Evolutionary conservation across 1,140 invertebrate species (phyloP).

Genomic region (Grapholita molesta): DNA sequence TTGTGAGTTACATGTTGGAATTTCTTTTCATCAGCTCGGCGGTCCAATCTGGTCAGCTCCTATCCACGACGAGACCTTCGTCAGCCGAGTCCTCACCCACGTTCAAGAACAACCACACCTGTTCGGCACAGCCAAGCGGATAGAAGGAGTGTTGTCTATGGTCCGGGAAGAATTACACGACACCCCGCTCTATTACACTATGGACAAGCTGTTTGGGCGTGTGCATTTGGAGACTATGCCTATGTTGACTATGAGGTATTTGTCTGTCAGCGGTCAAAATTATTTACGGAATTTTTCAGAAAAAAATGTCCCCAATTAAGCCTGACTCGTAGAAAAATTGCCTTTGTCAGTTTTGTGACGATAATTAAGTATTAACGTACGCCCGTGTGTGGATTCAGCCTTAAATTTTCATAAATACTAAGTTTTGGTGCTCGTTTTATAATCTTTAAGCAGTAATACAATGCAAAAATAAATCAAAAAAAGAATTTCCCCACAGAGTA

Average conservation of each 20-base stretch:
- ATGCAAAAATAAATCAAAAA: no score
- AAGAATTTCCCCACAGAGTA: no score
- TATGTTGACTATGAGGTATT: conserved; percentile 82
- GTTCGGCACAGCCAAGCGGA: conserved; percentile 86
- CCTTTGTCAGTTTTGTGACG: no score
- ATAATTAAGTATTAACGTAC: no score
- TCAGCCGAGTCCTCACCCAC: conserved; percentile 77
- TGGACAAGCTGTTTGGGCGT: conserved; percentile 81
- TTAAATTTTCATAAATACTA: no score
- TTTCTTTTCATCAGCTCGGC: conserved; percentile 81
- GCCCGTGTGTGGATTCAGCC: no score
- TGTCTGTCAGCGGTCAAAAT: no score
- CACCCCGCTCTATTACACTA: conserved; percentile 91
- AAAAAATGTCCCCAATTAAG: neutral
- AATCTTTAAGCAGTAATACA: no score
- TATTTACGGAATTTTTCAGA: conserved; percentile 24
- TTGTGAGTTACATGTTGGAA: no score
- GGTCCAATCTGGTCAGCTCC: conserved; percentile 96
- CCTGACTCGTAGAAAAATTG: no score
- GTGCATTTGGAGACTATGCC: conserved; percentile 83
- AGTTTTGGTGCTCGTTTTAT: no score
- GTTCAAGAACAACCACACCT: conserved; percentile 58
- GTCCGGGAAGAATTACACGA: conserved; percentile 90
- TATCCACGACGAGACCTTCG: conserved; percentile 90
- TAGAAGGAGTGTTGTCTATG: conserved; percentile 85